Percentiles rank a stretch among this genome's conserved stretches.
Conservation (phyloP, 2,888 invertebrate species). For the Matsumyia berberina region DNA sequence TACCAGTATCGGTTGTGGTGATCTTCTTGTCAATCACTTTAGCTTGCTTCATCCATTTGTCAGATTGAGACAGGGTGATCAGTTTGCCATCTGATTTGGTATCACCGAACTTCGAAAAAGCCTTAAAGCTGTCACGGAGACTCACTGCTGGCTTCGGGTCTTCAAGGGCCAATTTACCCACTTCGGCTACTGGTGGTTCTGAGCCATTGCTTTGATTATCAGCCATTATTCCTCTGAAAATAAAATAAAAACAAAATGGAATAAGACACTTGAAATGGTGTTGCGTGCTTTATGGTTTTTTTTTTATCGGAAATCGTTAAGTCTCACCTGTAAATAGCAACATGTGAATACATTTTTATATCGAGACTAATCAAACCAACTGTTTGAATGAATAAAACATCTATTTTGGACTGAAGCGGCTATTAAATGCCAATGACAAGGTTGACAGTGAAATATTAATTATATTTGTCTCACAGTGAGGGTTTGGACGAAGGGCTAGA, state of each 20-base stretch:
- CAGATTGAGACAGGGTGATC: constrained; percentile 94
- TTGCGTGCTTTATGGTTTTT: neutral
- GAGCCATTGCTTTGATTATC: constrained; percentile 77
- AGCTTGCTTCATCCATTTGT: constrained; percentile 98
- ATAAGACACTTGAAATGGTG: neutral
- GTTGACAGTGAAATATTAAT: neutral
- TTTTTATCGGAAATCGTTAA: neutral
- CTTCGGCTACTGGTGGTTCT: constrained; percentile 80
- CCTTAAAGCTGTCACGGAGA: constrained; percentile 90
- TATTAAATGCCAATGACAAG: neutral
- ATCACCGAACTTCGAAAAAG: constrained; percentile 95
- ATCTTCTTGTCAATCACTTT: constrained; percentile 93
- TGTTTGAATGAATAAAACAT: constrained; percentile 1
- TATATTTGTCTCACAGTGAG: constrained; percentile 10
- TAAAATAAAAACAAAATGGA: constrained; percentile 53
- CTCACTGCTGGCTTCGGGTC: constrained; percentile 81
- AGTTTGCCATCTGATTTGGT: constrained; percentile 93
- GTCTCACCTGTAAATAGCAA: constrained; percentile 77
- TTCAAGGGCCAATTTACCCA: constrained; percentile 82
- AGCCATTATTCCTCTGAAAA: constrained; percentile 75
- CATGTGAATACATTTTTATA: constrained; percentile 76
- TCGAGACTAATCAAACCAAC: neutral
- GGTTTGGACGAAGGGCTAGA: neutral
- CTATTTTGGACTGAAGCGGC: neutral
- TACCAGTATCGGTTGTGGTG: constrained; percentile 95